Base-by-base conservation (phyloP, 2,797 vertebrate genomes). In the Rhinophrynus dorsalis region DNA sequence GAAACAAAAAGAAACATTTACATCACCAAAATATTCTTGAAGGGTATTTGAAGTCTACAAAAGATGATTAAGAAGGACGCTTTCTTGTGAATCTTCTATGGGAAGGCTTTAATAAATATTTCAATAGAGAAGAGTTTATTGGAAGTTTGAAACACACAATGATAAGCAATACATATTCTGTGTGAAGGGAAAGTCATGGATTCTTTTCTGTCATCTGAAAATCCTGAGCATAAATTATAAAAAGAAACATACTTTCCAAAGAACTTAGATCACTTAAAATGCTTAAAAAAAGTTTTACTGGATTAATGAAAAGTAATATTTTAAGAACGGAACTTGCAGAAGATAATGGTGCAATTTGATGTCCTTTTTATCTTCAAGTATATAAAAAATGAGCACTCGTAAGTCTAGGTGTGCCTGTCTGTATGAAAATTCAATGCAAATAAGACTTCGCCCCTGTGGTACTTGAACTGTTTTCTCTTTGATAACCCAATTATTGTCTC, bases 401-500 rank as follows among this genome's bases (percentile, higher is more conserved):
- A 90, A 92, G 92, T 87, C 81, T 93, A 94, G 95, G 94, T 95
- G 94, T 93, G 93, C 88, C 88, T 90, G 87, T 84, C 86, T 85
- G 85, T 95, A 97, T 96, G 94, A 97, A 99, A 98, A 99, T 97
- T 91, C 93, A 93, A 99, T 98, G 97, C 96, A 98, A 99, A 98
- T 99, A 94, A 93, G 94, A 88, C 92, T 95, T 95, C 92, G 91
- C 93, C 95, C 94, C 94, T 90, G 94, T 96, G 95, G 95, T 98
- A 97, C 96, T 98, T 95, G 95, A 98, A 98, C 96, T 98, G 97
- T 97, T 98, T 98, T 98, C 96, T 96, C 96, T 99, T 98, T 99
- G 97, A 98, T 99, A 99, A 99, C 97, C 96, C 96, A 99, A 98
- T 99, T 99, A 99, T 97, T 97, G 96, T 98, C 95, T 99, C 94